Evolutionary conservation across 2,888 invertebrate species (phyloP), one percentile per base, ranked within the genome.

Genomic region (Scaptodrosophila latifasciaeformis): DNA sequence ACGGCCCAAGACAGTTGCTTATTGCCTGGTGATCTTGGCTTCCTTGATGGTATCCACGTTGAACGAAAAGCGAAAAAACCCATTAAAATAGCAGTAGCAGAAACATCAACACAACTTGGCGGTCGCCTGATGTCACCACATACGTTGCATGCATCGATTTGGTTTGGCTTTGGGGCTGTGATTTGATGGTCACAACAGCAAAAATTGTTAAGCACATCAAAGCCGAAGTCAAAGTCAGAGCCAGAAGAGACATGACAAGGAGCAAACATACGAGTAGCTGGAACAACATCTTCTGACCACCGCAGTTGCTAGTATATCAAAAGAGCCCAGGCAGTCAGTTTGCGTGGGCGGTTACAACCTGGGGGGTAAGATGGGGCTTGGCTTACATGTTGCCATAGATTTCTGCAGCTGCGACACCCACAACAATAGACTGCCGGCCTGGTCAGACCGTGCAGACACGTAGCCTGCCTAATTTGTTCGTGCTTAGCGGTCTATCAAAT

Each of bases 31-130:
- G 30, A 18, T 10, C 35, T 72, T 67, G 64, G 76, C 74, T 76
- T 76, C 76, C 76, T 79, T 76, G 76, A 79, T 76, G 76, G 68
- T 79, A 76, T 76, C 76, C 76, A 54, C 2, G 30, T 18, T 31
- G 10, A 70, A 58, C 69, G 59, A 78, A 78, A 76, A 78, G 74
- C 79, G 69, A 75, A 75, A 75, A 72, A 75, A 75, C 79, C 74
- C 74, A 75, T 75, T 75, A 75, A 75, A 78, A 75, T 78, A 69
- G 69, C 66, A 65, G 60, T 45, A 52, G 37, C 35, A 27, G 37
- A 7, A 31, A 57, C 69, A 17, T 37, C 15, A 15, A 37, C 15
- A 15, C 56, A 49, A 46, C 53, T 34, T 39, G 49, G 75, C 70
- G 75, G 68, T 72, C 66, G 77, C 74, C 70, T 77, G 61, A 67